phyloP scores from a whole-genome alignment of 2,113 vertebrate genomes.

The Hippocampus comes region DNA sequence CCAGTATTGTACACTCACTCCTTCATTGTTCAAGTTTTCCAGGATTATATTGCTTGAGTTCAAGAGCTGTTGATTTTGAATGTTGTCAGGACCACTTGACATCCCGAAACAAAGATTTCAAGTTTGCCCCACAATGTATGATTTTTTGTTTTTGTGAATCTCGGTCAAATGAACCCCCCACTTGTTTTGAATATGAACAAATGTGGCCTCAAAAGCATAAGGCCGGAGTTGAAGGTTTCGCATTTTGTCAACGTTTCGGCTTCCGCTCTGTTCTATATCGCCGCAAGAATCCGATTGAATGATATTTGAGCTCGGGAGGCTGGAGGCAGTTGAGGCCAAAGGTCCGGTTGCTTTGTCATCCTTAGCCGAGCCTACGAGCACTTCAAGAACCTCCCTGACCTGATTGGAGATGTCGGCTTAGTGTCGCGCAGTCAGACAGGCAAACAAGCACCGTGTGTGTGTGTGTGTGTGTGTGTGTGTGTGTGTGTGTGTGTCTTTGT shows the following conservation, averaged over 20 bases:
- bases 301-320: not conserved
- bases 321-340: constrained; percentile 1
- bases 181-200: not conserved
- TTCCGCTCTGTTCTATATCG: not conserved
- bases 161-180: not conserved
- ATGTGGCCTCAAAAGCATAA: not conserved
- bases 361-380: constrained; percentile 18
- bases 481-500: constrained; percentile 53
- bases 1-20: not conserved
- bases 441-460: constrained; percentile 44
- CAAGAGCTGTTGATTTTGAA: not conserved
- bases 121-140: not conserved
- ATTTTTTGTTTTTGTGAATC: not conserved
- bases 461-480: not conserved
- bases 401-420: constrained; percentile 57
- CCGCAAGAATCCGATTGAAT: not conserved
- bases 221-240: not conserved
- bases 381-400: constrained; percentile 39
- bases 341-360: constrained; percentile 24
- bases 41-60: not conserved
- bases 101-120: not conserved
- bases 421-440: constrained; percentile 62
- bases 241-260: not conserved
- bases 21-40: not conserved
- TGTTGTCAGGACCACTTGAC: not conserved